These are phyloP conservation scores for Zapus hudsonius DNA, from an alignment of 2,113 vertebrate genomes.

Conservation along the genomic window DNA sequence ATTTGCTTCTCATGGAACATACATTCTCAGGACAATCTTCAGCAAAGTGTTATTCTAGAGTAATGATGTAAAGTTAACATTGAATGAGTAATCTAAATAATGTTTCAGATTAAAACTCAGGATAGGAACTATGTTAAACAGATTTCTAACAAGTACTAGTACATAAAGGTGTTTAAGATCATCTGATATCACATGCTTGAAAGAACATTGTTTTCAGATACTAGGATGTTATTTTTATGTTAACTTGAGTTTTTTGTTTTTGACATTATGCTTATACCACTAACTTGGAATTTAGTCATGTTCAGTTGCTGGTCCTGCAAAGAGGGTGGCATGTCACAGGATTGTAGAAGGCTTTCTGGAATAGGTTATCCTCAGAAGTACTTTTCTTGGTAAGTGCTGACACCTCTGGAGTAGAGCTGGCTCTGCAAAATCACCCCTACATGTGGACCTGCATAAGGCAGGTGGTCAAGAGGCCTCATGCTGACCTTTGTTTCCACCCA, in stretches of 20 bases:
- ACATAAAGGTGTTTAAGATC: not conserved
- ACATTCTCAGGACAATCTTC: constrained; percentile 37
- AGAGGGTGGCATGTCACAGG: not conserved
- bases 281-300: not conserved
- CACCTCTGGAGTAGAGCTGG: not conserved
- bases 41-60: constrained; percentile 29
- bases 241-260: constrained; percentile 33
- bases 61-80: constrained; percentile 15
- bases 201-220: not conserved
- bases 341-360: not conserved
- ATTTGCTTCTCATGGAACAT: constrained; percentile 9
- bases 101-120: not conserved
- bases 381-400: not conserved
- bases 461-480: constrained; percentile 20
- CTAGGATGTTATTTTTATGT: not conserved
- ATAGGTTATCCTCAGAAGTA: not conserved
- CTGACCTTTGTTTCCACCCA: constrained; percentile 67
- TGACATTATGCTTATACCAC: not conserved
- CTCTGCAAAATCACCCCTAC: not conserved
- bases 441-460: not conserved
- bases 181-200: not conserved
- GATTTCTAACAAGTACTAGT: not conserved
- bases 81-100: constrained; percentile 8
- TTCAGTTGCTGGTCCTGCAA: not conserved
- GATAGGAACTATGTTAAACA: not conserved